Evolutionary conservation across 2,888 invertebrate genomes (phyloP), one percentile per base, ranked within the genome.

Genomic region (Melanchra persicariae): DNA sequence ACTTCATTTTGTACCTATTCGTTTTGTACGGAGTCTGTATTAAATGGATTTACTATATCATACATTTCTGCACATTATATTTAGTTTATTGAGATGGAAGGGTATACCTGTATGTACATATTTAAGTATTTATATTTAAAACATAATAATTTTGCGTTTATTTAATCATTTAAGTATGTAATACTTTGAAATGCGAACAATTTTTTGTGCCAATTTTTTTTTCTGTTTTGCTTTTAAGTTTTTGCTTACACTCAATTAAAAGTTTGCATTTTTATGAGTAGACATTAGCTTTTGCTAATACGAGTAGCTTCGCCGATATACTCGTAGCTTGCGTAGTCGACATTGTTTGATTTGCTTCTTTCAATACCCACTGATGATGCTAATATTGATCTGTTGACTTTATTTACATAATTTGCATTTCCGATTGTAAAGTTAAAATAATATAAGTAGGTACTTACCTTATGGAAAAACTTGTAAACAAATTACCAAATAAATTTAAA

Each of bases 121-220:
- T 75, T 54, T 67, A 79, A 49, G 72, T 77, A 73, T 77, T 40
- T 68, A 59, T 47, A 52, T 63, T 57, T 49, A 57, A 70, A 47
- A 54, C 47, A 70, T 59, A 37, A 51, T 45, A 69, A 49, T 51
- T 51, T 67, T 62, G 70, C 59, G 57, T 79, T 63, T 78, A 47
- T 40, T 70, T 66, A 69, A 45, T 79, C 52, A 61, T 71, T 67
- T 72, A 76, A 49, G n/a, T 65, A 66, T 60, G 59, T 60, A 72
- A 65, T 70, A 67, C 62, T 59, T 67, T 71, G 57, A 67, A 61
- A 61, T 67, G 77, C 55, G 75, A 83, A 82, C 74, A 82, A 83
- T 62, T 59, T 30, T 72, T 71, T 64, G 82, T 82, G 77, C 83
- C 80, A 83, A 45, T 72, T 58, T 75, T 59, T 78, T 70, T 58